Evolutionary conservation across 2,113 vertebrate genomes (phyloP), one percentile per base, ranked within the genome.

Genomic region (Casuarius casuarius): DNA sequence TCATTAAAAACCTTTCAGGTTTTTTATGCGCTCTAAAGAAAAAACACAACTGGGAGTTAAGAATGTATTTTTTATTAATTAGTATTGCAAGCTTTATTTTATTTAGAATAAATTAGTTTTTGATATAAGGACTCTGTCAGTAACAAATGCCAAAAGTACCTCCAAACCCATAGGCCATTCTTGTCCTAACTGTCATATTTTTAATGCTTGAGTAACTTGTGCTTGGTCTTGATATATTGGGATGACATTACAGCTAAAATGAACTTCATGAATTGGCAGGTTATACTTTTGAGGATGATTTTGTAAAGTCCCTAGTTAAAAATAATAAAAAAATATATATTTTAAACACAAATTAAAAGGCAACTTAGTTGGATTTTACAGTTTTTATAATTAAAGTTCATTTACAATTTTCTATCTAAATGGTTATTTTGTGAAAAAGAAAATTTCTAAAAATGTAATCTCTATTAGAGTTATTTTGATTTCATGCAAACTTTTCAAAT

Each of bases 231-330:
- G 97, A 88, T 98, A 99, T 16, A 13, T 20, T 1, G 98, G 97
- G 66, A 98, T 48, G 71, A 99, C 4, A 40, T 97, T 98, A 88
- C 98, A 99, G 71, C 96, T 96, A 86, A 99, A 99, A 91, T 83
- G 98, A 70, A 99, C 98, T 94, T 99, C 98, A 12, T 99, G 99
- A 16, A 99, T 99, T 62, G 99, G 98, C 87, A 99, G 92, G 92
- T 98, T 99, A 89, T 99, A 98, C 61, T 96, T 98, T 14, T 98
- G 97, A 44, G 99, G 98, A 18, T 99, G 98, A 95, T 99, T 99
- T 95, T 99, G 98, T 87, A 99, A 98, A 25, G 98, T 98, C 19
- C 98, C 98, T 98, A n/a, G 61, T 62, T 83, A 77, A 77, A 25
- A 61, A 0, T 15, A 77, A 77, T 91, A 35, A 54, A 8, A n/a